A percentile compares a stretch with the other conserved stretches of the same genome.
Conservation (phyloP, 1,140 invertebrate species). For the Drosophila arizonae region DNA sequence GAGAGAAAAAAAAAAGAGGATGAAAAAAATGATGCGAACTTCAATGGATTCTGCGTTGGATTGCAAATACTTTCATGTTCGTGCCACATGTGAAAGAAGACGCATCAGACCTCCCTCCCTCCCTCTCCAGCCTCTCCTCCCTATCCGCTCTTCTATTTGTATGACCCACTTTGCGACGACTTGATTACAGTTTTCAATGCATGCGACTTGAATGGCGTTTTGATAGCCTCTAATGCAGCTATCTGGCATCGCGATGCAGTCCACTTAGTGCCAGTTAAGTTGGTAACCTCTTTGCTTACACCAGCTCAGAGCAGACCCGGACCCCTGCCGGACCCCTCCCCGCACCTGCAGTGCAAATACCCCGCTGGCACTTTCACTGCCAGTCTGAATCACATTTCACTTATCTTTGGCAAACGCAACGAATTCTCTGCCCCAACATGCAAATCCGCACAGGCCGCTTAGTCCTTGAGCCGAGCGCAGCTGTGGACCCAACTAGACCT, state of each 20-base stretch:
- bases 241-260: conserved; percentile 74
- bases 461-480: conserved; percentile 59
- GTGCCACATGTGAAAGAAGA: conserved; percentile 25
- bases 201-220: conserved; percentile 68
- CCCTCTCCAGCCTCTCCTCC: not conserved
- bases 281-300: conserved; percentile 11
- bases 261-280: conserved; percentile 70
- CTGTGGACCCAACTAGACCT: conserved; percentile 8
- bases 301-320: not conserved
- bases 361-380: conserved; percentile 58
- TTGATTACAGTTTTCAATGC: conserved; percentile 70
- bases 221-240: conserved; percentile 76
- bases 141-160: conserved; percentile 44
- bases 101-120: not conserved
- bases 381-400: conserved; percentile 51
- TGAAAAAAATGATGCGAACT: conserved; percentile 15
- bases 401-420: conserved; percentile 46
- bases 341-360: conserved; percentile 5
- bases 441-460: conserved; percentile 55
- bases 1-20: conserved; percentile 2
- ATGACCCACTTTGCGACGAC: conserved; percentile 70
- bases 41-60: conserved; percentile 44
- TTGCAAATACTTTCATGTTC: conserved; percentile 58
- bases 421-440: conserved; percentile 42
- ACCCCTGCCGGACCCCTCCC: not conserved